These are phyloP conservation scores for Daubentonia madagascariensis DNA, from an alignment of 2,113 vertebrate genomes.

Conservation along the genomic window DNA sequence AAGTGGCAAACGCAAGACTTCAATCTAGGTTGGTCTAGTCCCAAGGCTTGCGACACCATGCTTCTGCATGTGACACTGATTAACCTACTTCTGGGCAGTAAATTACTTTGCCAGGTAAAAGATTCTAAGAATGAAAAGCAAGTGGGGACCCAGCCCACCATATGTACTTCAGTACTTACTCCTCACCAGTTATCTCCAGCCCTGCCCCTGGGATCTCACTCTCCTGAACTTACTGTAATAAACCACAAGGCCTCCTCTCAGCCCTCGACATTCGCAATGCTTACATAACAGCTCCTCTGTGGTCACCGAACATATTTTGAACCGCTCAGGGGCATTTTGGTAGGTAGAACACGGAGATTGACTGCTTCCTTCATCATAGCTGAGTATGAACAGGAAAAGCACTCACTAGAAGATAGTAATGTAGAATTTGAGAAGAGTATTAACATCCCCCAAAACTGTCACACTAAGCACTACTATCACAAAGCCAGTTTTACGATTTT, in stretches of 20 bases:
- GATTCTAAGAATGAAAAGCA: not conserved
- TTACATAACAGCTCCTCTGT: not conserved
- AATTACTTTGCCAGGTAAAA: not conserved
- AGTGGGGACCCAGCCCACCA: not conserved
- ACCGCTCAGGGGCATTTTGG: not conserved
- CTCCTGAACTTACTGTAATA: not conserved
- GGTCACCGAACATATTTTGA: not conserved
- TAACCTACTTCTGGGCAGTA: not conserved
- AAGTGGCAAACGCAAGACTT: not conserved
- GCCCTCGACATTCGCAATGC: not conserved
- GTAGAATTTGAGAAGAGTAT: not conserved
- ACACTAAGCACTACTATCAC: not conserved
- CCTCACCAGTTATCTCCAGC: not conserved
- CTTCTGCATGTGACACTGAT: not conserved
- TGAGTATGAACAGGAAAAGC: not conserved
- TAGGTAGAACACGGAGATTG: not conserved
- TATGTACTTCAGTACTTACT: not conserved
- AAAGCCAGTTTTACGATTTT: not conserved
- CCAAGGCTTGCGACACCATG: not conserved
- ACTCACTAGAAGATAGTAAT: not conserved
- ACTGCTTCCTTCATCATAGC: not conserved
- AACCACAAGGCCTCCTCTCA: not conserved
- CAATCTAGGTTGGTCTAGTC: not conserved
- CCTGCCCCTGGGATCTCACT: not conserved
- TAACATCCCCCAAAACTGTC: not conserved